Evolutionary conservation across 1,140 invertebrate genomes (phyloP), one percentile per base, ranked within the genome.

Genomic region (Hycleus phaleratus): DNA sequence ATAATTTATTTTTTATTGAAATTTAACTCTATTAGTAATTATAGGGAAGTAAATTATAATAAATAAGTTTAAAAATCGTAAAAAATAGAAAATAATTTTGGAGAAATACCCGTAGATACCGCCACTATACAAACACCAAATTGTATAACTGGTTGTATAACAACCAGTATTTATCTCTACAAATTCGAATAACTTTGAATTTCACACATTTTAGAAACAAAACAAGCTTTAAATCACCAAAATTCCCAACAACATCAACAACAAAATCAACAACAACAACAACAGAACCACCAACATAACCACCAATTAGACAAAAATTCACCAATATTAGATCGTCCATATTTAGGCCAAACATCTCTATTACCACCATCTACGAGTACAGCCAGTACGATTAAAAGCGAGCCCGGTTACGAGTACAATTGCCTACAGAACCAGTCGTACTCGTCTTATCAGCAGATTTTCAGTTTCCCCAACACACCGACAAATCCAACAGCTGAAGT

Each of bases 271-370:
- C 43, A 10, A 49, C 58, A 26, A 8, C 49, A 59, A 56, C 46
- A 49, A 3, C 61, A 59, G 26, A 58, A 60, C 38, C 61, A 61
- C 58, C 65, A 64, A 18, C 18, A 18, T 18, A 63, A 59, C 43
- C 60, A 61, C 26, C 67, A 67, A 44, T 44, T 60, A 24, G 67
- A 68, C 5, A 69, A 70, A 46, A 48, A 57, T 2, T 52, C 62
- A 8, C 38, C 64, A 2, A 51, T 52, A 18, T 18, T 18, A 7
- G 75, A 78, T 52, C 59, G 75, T 38, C 75, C 75, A 4, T 77
- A 75, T 59, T 57, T 78, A n/a, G 74, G 75, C 2, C 75, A 76
- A 56, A 76, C 79, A 3, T 75, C 80, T 3, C 73, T 81, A 9
- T 68, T 81, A 57, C 5, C 32, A 7, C 32, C 32, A 32, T 7